phyloP scores from a whole-genome alignment of 35 echinoderm and acorn worm genomes.

The Heliocidaris tuberculata region DNA sequence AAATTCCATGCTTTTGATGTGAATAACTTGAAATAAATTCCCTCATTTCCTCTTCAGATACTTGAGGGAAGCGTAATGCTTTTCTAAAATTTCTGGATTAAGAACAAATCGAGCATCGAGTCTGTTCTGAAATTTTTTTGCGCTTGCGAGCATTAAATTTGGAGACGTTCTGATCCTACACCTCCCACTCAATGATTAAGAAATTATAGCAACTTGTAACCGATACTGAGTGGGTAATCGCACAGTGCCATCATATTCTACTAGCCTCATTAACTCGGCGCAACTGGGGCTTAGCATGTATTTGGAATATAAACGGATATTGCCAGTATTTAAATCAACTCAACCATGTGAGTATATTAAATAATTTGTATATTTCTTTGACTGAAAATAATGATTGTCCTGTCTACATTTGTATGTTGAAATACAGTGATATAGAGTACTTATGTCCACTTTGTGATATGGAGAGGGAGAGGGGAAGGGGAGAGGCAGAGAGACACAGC shows the following conservation, averaged over 20 bases:
- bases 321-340: background rate
- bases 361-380: background rate
- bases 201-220: conserved; percentile 11
- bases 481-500: no score
- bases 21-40: background rate
- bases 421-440: no score
- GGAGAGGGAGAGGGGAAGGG: no score
- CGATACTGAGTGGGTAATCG: background rate
- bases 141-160: conserved; percentile 4
- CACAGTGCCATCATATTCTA: background rate
- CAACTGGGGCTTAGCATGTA: background rate
- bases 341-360: background rate
- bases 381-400: background rate
- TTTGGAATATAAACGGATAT: background rate
- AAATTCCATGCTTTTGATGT: background rate
- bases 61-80: background rate
- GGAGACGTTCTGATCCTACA: background rate
- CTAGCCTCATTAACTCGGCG: background rate
- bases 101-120: background rate
- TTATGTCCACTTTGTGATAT: no score
- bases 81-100: background rate
- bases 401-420: no score
- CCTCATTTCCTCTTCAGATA: background rate
- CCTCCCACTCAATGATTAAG: conserved; percentile 9
- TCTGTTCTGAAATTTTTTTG: background rate